phyloP scores from a whole-genome alignment of 1,140 invertebrate genomes.

The Phocides pigmalion region DNA sequence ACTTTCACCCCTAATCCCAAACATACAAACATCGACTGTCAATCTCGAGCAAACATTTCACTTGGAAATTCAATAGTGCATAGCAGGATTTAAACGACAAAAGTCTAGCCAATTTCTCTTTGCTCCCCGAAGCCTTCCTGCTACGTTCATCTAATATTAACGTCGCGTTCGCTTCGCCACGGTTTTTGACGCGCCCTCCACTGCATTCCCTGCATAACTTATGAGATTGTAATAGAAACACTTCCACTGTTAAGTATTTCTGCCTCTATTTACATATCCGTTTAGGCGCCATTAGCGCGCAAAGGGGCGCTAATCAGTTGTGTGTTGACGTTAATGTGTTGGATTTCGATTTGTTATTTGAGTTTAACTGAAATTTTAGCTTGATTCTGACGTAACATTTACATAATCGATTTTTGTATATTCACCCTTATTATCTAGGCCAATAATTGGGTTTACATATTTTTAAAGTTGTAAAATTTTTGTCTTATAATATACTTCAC shows the following conservation, averaged over 20 bases:
- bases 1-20: slow-evolving; percentile 48
- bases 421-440: no score
- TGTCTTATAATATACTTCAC: no score
- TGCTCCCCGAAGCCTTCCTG: slow-evolving; percentile 48
- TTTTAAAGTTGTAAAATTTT: no score
- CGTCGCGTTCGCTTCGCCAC: slow-evolving; percentile 51
- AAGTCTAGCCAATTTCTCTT: slow-evolving; percentile 70
- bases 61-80: slow-evolving; percentile 72
- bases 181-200: slow-evolving; percentile 72
- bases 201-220: slow-evolving; percentile 72
- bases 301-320: slow-evolving; percentile 40
- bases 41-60: slow-evolving; percentile 68
- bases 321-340: slow-evolving; percentile 30
- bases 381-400: background rate
- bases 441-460: no score
- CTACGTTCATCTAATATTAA: slow-evolving; percentile 78
- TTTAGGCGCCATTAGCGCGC: slow-evolving; percentile 59
- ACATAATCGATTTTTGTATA: no score
- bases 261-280: slow-evolving; percentile 60
- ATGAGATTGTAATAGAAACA: slow-evolving; percentile 75
- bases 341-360: slow-evolving; percentile 11
- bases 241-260: slow-evolving; percentile 62
- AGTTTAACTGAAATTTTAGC: background rate
- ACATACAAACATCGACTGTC: slow-evolving; percentile 66
- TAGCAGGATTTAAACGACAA: slow-evolving; percentile 67